Evolutionary conservation across 2,797 vertebrate species (phyloP).

Genomic region (Luscinia luscinia): DNA sequence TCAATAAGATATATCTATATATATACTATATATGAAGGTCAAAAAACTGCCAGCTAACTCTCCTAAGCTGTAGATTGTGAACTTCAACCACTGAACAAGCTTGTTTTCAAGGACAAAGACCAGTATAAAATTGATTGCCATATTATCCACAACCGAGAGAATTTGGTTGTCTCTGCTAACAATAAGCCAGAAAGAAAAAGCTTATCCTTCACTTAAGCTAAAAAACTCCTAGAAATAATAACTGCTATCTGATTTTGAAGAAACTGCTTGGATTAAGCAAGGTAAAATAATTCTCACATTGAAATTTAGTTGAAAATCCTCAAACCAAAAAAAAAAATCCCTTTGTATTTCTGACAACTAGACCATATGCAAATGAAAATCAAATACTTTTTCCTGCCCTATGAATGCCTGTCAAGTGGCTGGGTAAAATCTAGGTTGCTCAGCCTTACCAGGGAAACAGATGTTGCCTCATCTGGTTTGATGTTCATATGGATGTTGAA

Average conservation of each 20-base stretch:
- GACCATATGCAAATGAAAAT: slow-evolving; percentile 48
- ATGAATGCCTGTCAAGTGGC: neutral
- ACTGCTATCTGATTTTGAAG: neutral
- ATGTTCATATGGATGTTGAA: slow-evolving; percentile 56
- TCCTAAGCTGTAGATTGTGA: neutral
- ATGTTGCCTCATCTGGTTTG: slow-evolving; percentile 68
- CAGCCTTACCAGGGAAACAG: slow-evolving; percentile 53
- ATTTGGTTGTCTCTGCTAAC: neutral
- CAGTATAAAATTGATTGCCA: neutral
- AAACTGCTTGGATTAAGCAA: neutral
- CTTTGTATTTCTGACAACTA: slow-evolving; percentile 41
- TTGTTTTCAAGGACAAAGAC: slow-evolving; percentile 13
- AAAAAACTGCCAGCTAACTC: neutral
- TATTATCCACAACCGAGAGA: slow-evolving; percentile 22
- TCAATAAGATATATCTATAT: neutral
- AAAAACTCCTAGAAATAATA: neutral
- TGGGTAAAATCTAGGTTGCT: slow-evolving; percentile 51
- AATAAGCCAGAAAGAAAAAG: neutral
- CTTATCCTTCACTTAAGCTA: neutral
- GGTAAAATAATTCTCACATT: neutral
- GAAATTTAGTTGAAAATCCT: neutral
- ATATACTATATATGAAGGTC: neutral
- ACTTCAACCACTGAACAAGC: neutral
- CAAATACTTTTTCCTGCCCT: slow-evolving; percentile 42
- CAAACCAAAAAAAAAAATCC: neutral